These are phyloP conservation scores for Sceloporus undulatus DNA, from an alignment of 2,113 vertebrate genomes.

Conservation along the genomic window DNA sequence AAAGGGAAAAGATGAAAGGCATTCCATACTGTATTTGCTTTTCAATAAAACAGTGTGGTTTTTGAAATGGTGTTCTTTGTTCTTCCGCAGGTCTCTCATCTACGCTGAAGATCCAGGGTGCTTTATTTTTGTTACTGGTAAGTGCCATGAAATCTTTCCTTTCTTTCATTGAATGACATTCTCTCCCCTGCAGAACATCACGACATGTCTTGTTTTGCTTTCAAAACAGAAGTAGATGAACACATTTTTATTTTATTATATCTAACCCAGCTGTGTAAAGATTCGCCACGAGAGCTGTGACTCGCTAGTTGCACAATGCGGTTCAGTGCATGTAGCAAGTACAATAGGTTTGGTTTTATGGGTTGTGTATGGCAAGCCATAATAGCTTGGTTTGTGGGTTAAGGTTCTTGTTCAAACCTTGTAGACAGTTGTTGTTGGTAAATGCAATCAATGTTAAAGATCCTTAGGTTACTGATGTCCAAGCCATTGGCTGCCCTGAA, in stretches of 20 bases:
- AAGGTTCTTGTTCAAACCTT: too few species aligned
- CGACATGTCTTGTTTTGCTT: background rate
- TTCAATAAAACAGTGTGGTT: background rate
- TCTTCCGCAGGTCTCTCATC: conserved; percentile 53
- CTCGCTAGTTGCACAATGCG: too few species aligned
- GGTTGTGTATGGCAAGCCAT: too few species aligned
- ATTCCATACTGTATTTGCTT: too few species aligned
- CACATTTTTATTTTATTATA: background rate
- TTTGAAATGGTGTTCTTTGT: background rate
- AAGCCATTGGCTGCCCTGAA: background rate
- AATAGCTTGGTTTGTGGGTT: too few species aligned
- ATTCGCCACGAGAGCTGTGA: too few species aligned
- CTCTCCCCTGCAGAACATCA: background rate
- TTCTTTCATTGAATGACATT: rapidly evolving
- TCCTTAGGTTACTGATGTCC: background rate
- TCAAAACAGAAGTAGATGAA: background rate
- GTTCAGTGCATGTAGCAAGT: too few species aligned
- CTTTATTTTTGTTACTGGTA: conserved; percentile 57
- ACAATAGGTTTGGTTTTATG: too few species aligned
- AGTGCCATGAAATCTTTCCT: conserved; percentile 35
- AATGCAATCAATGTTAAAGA: background rate
- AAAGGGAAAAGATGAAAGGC: too few species aligned
- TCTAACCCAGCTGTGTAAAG: background rate
- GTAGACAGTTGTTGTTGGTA: background rate
- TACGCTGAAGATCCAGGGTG: conserved; percentile 25